phyloP scores from a whole-genome alignment of 2,888 invertebrate genomes.

The Catocala fraxini region DNA sequence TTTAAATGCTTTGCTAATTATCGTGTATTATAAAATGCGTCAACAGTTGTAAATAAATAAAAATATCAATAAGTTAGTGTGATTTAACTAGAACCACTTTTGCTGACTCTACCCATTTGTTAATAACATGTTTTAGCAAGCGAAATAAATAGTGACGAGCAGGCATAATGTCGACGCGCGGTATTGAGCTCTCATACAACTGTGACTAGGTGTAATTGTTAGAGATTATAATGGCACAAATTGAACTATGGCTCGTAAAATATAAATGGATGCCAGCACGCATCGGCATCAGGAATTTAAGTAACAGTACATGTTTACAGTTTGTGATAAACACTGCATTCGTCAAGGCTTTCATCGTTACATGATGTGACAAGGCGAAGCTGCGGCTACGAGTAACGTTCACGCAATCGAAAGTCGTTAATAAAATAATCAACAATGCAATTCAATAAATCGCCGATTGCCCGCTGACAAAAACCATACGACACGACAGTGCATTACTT shows the following conservation, averaged over 20 bases:
- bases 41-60: too few relatives aligned
- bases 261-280: conserved; percentile 4
- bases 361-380: conserved; percentile 56
- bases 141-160: conserved; percentile 29
- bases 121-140: conserved; percentile 8
- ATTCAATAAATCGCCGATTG: conserved; percentile 81
- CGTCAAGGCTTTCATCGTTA: conserved; percentile 61
- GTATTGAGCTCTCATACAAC: conserved; percentile 38
- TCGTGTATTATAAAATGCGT: too few relatives aligned
- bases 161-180: conserved; percentile 39
- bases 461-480: conserved; percentile 82
- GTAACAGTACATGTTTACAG: conserved; percentile 39
- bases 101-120: conserved; percentile 28
- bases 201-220: conserved; percentile 43
- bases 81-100: background rate
- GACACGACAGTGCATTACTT: conserved; percentile 77
- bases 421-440: conserved; percentile 81
- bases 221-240: conserved; percentile 33
- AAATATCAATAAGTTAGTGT: too few relatives aligned
- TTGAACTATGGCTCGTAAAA: conserved; percentile 30
- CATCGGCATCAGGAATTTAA: conserved; percentile 19
- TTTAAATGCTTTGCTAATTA: too few relatives aligned
- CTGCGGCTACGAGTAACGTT: conserved; percentile 59
- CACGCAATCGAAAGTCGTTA: conserved; percentile 67
- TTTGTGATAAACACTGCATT: conserved; percentile 56